A percentile compares a stretch with the other conserved stretches of the same genome.
phyloP scores from a whole-genome alignment of 1,140 invertebrate species.

The Hypsibius dujardini region DNA sequence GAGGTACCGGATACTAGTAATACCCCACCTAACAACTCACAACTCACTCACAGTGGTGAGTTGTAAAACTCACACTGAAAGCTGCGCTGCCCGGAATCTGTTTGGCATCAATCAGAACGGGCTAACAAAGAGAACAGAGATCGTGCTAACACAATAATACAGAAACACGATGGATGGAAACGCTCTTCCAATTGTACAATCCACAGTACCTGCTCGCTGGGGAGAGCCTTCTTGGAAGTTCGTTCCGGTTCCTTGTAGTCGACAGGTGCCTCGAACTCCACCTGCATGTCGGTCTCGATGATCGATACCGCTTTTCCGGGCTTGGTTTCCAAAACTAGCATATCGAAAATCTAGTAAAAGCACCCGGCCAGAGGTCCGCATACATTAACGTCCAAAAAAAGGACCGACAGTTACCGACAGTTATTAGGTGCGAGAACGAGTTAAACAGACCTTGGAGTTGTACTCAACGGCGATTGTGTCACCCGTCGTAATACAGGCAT shows the following conservation, averaged over 20 bases:
- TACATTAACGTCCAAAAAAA: neutral
- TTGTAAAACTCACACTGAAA: no score
- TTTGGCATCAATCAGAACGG: neutral
- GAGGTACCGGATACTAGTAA: neutral
- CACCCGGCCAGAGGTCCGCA: conserved; percentile 46
- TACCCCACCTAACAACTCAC: neutral
- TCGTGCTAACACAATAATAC: neutral
- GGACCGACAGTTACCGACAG: neutral
- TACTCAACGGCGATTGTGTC: conserved; percentile 95
- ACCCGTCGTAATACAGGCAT: conserved; percentile 86
- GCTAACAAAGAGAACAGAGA: neutral
- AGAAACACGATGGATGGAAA: neutral
- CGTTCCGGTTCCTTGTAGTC: conserved; percentile 70
- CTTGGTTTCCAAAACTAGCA: conserved; percentile 84
- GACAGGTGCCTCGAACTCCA: conserved; percentile 85
- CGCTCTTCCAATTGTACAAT: neutral
- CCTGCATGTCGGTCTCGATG: conserved; percentile 99
- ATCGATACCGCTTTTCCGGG: conserved; percentile 87
- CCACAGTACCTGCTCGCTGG: neutral
- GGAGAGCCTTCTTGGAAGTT: neutral
- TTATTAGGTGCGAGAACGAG: neutral
- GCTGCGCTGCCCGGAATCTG: neutral
- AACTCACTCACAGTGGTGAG: neutral
- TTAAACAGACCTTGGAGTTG: conserved; percentile 50
- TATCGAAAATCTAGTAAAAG: conserved; percentile 75